Base-by-base conservation (phyloP, 1,140 invertebrate species). In the Zaprionus ornatus region DNA sequence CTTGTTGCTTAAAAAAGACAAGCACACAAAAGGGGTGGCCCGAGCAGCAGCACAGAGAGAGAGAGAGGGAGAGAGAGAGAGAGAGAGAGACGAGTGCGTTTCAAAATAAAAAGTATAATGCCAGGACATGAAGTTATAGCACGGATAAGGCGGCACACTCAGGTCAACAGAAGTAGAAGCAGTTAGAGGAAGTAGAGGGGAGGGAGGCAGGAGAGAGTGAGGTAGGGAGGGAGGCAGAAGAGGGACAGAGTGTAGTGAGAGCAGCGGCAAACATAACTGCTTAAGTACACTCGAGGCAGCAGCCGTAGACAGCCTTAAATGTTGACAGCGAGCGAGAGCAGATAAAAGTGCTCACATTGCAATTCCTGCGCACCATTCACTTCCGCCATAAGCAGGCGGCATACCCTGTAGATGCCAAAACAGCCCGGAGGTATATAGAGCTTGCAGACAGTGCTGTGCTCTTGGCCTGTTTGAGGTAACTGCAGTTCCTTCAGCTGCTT, bases 311-410 rank as follows among this genome's bases (percentile, higher is more conserved):
- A 66, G 63, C 56, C 77, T 79, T 85, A 76, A 79, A 85, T 85
- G 78, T 79, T 81, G 82, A 84, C 78, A 78, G 76, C 64, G 25
- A 57, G 62, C 9, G 25, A 25, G 25, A 10, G 77, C 63, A 77
- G 77, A 80, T 80, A 82, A 87, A 87, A 87, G 77, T 76, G 74
- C 70, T 82, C 77, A 69, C 79, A 86, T 74, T 80, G 83, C 83
- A 86, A 80, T 82, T 79, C 62, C 77, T 59, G 68, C 32, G 67
- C 77, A 48, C 61, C 32, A 61, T 74, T 74, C 63, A 82, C 79
- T 86, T 86, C 82, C 82, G 82, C 17, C 35, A 77, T 70, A 70
- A 70, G 61, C 60, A 66, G 42, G 17, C 13, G 32, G 40, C 4
- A 66, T 66, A 66, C 64, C 54, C 64, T 55, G 23, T 67, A 54